Percentiles rank a stretch among this genome's conserved stretches.
Evolutionary conservation across 2,888 invertebrate species (phyloP).

Genomic region (Bombyx huttoni): DNA sequence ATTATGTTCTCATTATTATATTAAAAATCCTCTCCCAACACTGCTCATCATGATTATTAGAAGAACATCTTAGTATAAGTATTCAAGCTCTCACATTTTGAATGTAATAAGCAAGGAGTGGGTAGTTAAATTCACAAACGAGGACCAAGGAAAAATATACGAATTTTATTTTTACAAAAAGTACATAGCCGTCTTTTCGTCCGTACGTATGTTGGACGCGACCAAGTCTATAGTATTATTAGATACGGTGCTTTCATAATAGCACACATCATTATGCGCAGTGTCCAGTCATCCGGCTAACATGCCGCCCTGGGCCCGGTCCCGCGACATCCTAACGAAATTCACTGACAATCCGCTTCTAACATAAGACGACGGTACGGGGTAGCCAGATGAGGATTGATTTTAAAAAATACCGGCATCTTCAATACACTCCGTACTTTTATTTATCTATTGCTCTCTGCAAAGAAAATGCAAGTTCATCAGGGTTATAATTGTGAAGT

Average conservation of each 20-base stretch:
- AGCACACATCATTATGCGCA: slow-evolving; percentile 57
- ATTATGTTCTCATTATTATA: too few relatives aligned
- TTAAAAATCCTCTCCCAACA: too few relatives aligned
- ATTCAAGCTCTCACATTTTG: too few relatives aligned
- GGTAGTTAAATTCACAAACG: too few relatives aligned
- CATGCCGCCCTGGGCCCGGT: slow-evolving; percentile 17
- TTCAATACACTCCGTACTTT: not conserved
- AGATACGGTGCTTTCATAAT: slow-evolving; percentile 40
- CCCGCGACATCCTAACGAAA: slow-evolving; percentile 21
- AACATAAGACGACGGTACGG: not conserved
- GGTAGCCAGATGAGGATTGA: not conserved
- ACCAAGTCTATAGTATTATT: slow-evolving; percentile 36
- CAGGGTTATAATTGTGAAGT: too few relatives aligned
- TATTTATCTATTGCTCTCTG: too few relatives aligned
- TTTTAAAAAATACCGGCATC: not conserved
- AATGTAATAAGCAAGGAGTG: too few relatives aligned
- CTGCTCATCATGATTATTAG: too few relatives aligned
- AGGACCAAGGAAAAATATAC: too few relatives aligned
- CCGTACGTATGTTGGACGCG: not conserved
- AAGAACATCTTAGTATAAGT: too few relatives aligned
- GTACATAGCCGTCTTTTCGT: not conserved
- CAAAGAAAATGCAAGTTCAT: too few relatives aligned
- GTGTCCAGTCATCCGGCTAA: slow-evolving; percentile 39
- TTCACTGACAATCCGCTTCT: slow-evolving; percentile 17
- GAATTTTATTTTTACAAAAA: not conserved